These are phyloP conservation scores for Lagothrix lagotricha DNA, from an alignment of 2,797 vertebrate species.

Conservation along the genomic window DNA sequence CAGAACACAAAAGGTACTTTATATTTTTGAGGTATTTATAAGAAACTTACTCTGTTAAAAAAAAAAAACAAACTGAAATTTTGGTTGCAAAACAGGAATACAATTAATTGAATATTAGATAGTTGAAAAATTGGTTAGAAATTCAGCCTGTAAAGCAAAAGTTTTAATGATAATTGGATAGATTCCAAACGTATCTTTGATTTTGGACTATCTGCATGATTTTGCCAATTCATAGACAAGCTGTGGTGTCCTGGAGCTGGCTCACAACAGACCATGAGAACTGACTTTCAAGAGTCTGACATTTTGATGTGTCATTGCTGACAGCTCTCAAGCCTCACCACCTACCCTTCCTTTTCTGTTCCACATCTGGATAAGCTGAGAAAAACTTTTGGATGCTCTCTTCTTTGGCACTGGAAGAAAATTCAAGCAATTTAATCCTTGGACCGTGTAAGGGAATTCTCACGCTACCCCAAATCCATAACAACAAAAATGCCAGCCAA, in stretches of 20 bases:
- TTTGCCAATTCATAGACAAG: neutral
- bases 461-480: accelerated
- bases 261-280: neutral
- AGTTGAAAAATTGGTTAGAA: neutral
- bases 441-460: neutral
- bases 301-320: neutral
- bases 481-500: too few relatives aligned
- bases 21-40: neutral
- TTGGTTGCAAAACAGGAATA: neutral
- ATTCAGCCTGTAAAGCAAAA: neutral
- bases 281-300: neutral
- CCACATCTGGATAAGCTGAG: neutral
- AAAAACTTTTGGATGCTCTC: neutral
- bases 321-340: neutral
- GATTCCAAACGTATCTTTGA: neutral
- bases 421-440: neutral
- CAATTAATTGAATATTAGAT: neutral
- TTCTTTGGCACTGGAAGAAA: neutral
- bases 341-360: neutral
- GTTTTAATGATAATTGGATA: neutral
- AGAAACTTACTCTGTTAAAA: neutral
- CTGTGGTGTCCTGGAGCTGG: neutral
- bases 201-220: neutral
- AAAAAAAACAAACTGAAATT: neutral
- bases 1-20: neutral